These are phyloP conservation scores for Gymnarchus niloticus DNA, from an alignment of 2,113 vertebrate species.

Conservation along the genomic window DNA sequence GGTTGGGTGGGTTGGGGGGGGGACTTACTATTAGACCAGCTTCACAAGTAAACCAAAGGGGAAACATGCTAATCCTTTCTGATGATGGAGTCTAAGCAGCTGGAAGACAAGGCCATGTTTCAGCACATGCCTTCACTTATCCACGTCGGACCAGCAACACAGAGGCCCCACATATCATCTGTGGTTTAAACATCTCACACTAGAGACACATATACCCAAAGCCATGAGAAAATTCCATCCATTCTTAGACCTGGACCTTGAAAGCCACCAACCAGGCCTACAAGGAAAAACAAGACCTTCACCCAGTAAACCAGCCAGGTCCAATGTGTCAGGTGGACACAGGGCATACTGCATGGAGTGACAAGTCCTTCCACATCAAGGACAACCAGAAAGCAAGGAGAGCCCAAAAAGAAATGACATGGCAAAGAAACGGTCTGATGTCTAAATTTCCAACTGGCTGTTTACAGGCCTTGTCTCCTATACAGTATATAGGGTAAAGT, in stretches of 20 bases:
- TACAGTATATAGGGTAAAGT: neutral
- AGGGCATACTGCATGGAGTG: neutral
- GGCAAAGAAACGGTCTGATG: no score
- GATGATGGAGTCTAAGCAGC: neutral
- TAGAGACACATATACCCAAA: neutral
- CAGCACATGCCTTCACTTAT: neutral
- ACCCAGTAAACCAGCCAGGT: neutral
- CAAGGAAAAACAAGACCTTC: neutral
- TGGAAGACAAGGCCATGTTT: neutral
- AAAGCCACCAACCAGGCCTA: neutral
- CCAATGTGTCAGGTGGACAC: neutral
- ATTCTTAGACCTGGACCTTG: neutral
- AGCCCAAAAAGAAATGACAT: neutral
- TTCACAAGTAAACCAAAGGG: no score
- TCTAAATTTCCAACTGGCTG: neutral
- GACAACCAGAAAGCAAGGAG: neutral
- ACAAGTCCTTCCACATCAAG: neutral
- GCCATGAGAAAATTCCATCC: neutral
- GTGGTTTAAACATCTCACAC: neutral
- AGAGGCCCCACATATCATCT: neutral
- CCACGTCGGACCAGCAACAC: neutral
- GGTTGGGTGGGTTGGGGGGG: no score
- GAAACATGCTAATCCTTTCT: neutral
- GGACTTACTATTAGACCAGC: no score
- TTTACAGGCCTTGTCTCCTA: neutral